phyloP scores from a whole-genome alignment of 2,113 vertebrate species.

The Rhinichthys klamathensis region DNA sequence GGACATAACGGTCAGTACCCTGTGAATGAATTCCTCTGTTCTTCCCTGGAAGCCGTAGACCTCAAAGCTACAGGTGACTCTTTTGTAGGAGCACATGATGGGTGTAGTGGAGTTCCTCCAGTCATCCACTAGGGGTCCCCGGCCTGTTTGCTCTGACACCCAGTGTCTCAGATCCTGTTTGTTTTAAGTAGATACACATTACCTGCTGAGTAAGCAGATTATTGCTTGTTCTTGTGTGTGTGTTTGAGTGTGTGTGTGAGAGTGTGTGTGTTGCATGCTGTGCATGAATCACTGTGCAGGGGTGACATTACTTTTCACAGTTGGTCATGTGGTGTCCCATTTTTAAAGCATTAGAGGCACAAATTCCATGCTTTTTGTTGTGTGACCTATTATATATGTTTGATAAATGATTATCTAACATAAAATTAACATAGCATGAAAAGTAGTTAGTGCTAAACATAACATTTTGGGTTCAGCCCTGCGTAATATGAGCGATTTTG shows the following conservation, averaged over 20 bases:
- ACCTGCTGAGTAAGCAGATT: constrained; percentile 63
- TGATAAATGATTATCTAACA: neutral
- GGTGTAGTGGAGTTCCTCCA: constrained; percentile 73
- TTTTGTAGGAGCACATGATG: constrained; percentile 85
- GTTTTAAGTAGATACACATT: constrained; percentile 56
- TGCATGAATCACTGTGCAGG: constrained; percentile 6
- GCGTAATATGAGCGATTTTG: neutral
- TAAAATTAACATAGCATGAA: neutral
- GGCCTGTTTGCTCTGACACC: constrained; percentile 76
- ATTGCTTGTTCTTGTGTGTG: constrained; percentile 1
- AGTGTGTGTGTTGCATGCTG: constrained; percentile 28
- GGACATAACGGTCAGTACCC: constrained; percentile 59
- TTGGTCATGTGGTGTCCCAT: constrained; percentile 15
- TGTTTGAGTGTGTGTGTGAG: neutral
- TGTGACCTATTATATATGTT: neutral
- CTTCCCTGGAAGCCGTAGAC: constrained; percentile 80
- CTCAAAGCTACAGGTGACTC: constrained; percentile 80
- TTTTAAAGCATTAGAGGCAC: neutral
- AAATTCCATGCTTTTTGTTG: constrained; percentile 6
- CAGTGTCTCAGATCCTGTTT: constrained; percentile 77
- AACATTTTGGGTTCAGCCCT: neutral
- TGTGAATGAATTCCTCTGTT: constrained; percentile 80
- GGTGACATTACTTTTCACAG: constrained; percentile 34
- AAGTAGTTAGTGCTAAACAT: neutral
- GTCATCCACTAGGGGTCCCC: constrained; percentile 76